Percentiles rank a stretch among this genome's conserved stretches.
Evolutionary conservation across 1,140 invertebrate genomes (phyloP).

Genomic region (Archivesica marissinica): DNA sequence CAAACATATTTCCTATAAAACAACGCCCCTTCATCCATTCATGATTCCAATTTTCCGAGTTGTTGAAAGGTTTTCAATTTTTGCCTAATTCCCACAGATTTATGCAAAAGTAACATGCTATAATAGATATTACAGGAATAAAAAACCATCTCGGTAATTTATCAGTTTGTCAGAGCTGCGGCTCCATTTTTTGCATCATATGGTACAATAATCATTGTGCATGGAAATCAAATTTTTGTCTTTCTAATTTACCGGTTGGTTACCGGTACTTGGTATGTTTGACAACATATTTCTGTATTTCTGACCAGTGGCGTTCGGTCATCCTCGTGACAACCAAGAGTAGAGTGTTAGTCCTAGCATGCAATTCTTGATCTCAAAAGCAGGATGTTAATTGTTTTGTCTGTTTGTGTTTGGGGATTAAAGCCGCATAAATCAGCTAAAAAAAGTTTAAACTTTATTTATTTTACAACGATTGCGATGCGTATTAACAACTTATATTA

Average conservation of each 20-base stretch:
- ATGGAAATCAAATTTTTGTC: not conserved
- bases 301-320: not conserved
- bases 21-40: slow-evolving; percentile 16
- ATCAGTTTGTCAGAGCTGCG: not conserved
- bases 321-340: not conserved
- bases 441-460: too few relatives aligned
- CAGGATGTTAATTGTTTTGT: not conserved
- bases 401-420: too few relatives aligned
- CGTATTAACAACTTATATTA: too few relatives aligned
- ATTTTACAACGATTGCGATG: too few relatives aligned
- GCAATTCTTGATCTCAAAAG: not conserved
- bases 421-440: too few relatives aligned
- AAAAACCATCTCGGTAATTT: not conserved
- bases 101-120: not conserved
- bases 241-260: not conserved
- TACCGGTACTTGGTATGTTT: not conserved
- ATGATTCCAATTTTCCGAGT: slow-evolving; percentile 3
- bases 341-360: not conserved
- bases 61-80: not conserved
- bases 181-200: not conserved
- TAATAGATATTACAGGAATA: not conserved
- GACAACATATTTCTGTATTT: not conserved
- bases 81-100: not conserved
- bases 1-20: not conserved
- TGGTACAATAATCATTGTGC: not conserved